Base-by-base conservation (phyloP, 37 sponge, comb jelly and placozoan genomes). In the Beroe forskalii region DNA sequence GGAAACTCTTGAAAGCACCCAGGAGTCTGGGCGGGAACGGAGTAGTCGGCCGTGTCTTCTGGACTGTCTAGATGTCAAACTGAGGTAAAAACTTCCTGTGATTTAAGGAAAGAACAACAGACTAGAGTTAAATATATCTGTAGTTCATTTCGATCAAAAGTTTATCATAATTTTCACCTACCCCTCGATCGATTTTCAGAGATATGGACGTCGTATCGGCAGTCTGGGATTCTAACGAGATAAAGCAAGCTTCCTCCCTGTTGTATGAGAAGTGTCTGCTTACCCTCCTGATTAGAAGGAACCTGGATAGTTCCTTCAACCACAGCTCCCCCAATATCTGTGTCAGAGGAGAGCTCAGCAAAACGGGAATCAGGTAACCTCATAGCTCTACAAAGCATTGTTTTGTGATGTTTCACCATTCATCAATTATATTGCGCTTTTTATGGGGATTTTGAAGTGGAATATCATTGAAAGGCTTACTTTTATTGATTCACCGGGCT, bases 201-300 rank as follows among this genome's bases (percentile, higher is more conserved):
- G 94, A 97, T 35, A 94, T 95, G 83, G 96, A 97, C 60, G 95
- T 97, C 62, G 94, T 94, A 76, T 94, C 97, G 24, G 97, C 95
- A 27, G 90, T 86, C 83, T 66, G 90, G 67, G 90, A 90, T 23
- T 17, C 23, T 22, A 41, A 35, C 41, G 41, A 90, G 55, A 41
- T 80, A n/a, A 44, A 44, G 42, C 44, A 80, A 22, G 86, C 40
- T 24, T 33, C 86, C 55, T 44, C 86, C 24, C 91, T 93, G 33
- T 90, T 97, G 90, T 92, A 93, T 60, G 95, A 93, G 91, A 97
- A 94, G 62, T 94, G 92, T 90, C 62, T 93, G 17, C 93, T 94
- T 33, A 93, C 72, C 35, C 89, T 97, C 25, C 89, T 41, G 41
- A 91, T 97, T 63, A 95, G 94, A 91, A 93, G 97, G 37, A 97